Evolutionary conservation across 2,888 invertebrate species (phyloP).

Genomic region (Sesamia inferens): DNA sequence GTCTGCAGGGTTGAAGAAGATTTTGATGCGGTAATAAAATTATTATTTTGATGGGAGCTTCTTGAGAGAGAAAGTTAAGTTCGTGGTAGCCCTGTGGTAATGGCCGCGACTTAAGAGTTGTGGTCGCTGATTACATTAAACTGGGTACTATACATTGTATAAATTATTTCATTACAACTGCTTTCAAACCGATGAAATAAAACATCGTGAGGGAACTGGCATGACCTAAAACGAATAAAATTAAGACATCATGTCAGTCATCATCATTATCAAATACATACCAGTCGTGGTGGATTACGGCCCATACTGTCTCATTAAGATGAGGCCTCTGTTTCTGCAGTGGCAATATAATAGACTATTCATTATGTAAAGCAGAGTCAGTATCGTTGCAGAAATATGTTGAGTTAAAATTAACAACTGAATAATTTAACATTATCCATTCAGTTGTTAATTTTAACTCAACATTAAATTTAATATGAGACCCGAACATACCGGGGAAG

Average conservation of each 20-base stretch:
- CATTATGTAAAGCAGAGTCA: not conserved
- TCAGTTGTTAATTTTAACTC: too few relatives aligned
- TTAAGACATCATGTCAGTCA: not conserved
- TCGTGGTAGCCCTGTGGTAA: not conserved
- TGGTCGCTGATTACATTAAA: rapidly evolving
- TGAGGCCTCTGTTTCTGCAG: not conserved
- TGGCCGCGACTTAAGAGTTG: not conserved
- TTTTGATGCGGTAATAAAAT: conserved; percentile 30
- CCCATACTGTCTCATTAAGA: not conserved
- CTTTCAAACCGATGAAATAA: not conserved
- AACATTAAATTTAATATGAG: too few relatives aligned
- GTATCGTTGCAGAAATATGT: not conserved
- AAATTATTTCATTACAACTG: not conserved
- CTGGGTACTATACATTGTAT: not conserved
- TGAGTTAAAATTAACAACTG: too few relatives aligned
- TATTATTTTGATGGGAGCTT: not conserved
- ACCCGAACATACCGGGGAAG: not conserved
- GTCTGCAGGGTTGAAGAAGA: not conserved
- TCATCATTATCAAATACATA: not conserved
- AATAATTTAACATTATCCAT: too few relatives aligned
- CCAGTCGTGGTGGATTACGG: not conserved
- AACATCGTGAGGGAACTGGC: not conserved
- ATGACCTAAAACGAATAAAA: not conserved
- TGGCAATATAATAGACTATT: not conserved
- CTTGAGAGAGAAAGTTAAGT: conserved; percentile 4